Evolutionary conservation across 2,113 vertebrate genomes (phyloP), one percentile per base, ranked within the genome.

Genomic region (Columba janthina): DNA sequence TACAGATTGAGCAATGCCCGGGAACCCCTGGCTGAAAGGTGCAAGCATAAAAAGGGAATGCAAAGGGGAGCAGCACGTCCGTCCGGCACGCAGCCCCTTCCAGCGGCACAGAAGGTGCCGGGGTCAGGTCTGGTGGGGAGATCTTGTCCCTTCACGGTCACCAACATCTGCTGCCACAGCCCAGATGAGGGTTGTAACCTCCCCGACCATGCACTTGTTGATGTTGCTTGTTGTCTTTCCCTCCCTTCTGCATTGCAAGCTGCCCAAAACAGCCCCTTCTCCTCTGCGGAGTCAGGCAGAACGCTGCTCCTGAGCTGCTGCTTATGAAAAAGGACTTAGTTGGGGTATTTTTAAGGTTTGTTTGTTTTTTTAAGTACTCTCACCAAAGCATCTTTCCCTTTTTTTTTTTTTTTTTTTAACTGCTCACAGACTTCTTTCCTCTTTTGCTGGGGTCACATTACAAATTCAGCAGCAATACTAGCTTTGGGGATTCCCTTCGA

Each of bases 1-100:
- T 84, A 93, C 72, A 26, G 66, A 90, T 42, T 80, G 94, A 97
- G 94, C 93, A 92, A 80, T 4, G 66, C 84, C 90, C 86, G 88
- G 67, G 79, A 97, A 83, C 83, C 94, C 70, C 66, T 89, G 60
- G 51, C 53, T 31, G 54, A 83, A 85, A 89, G 57, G 77, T 62
- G 42, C 46, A n/a, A 16, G 22, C 48, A 51, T 42, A 40, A 58
- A 76, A 88, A 73, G 29, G 38, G 73, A 11, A 78, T 46, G 62
- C 0, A 15, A 69, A 51, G 0, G 0, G 48, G 40, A 62, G 38
- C 20, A 42, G 70, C 57, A 11, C 2, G 19, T 26, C 70, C 32
- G 76, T 4, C 75, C 67, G 21, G 42, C 88, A 32, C 5, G 1
- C 40, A 42, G 78, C 53, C 94, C 56, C 74, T 85, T 48, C 64